Percentiles rank a stretch among this genome's conserved stretches.
These are phyloP conservation scores for Thymelicus lineola DNA, from an alignment of 2,888 invertebrate genomes.

Conservation along the genomic window DNA sequence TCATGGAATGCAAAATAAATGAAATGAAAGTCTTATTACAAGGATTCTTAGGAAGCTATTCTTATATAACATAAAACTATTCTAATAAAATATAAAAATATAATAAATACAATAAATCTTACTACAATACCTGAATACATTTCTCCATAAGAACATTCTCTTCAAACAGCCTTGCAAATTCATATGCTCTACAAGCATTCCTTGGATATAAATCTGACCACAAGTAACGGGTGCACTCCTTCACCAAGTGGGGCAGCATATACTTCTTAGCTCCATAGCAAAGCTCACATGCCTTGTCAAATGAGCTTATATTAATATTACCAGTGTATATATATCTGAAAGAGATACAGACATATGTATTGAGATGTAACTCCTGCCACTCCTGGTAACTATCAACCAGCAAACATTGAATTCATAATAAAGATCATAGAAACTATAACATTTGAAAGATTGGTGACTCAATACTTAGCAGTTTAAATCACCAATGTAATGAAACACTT, in stretches of 20 bases:
- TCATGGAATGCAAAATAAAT: too few species aligned
- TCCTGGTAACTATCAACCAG: too few species aligned
- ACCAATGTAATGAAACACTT: too few species aligned
- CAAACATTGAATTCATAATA: too few species aligned
- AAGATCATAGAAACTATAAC: too few species aligned
- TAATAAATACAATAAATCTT: not conserved
- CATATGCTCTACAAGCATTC: constrained; percentile 94
- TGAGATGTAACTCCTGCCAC: not conserved
- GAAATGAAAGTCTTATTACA: too few species aligned
- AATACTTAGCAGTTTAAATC: too few species aligned
- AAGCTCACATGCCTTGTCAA: constrained; percentile 94
- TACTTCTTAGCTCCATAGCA: constrained; percentile 96
- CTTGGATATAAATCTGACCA: constrained; percentile 92
- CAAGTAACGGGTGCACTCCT: constrained; percentile 93
- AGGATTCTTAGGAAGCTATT: too few species aligned
- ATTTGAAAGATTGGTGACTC: too few species aligned
- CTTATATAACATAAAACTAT: not conserved
- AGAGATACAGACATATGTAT: constrained; percentile 41
- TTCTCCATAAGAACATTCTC: constrained; percentile 92
- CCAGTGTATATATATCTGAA: constrained; percentile 93
- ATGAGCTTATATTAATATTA: constrained; percentile 90
- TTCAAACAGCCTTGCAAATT: constrained; percentile 94
- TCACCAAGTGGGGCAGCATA: constrained; percentile 93
- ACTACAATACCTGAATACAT: constrained; percentile 87
- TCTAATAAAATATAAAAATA: not conserved